phyloP scores from a whole-genome alignment of 2,797 vertebrate genomes.

The Yasuhikotakia modesta region DNA sequence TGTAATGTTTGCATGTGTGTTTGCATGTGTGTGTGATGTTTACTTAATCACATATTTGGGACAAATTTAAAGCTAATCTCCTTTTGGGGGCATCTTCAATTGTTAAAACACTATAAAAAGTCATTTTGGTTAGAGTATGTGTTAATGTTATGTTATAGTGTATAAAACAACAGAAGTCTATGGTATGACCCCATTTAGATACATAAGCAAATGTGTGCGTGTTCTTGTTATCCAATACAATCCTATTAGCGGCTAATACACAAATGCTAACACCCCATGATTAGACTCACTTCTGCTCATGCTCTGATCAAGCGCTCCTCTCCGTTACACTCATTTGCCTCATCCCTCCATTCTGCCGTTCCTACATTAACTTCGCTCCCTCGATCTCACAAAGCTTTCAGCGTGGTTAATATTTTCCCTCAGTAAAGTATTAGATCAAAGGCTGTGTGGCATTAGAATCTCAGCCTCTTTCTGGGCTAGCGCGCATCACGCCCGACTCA shows the following conservation, averaged over 20 bases:
- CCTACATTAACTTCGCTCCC: constrained; percentile 17
- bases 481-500: constrained; percentile 38
- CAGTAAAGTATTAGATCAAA: constrained; percentile 46
- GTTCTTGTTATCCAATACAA: constrained; percentile 28
- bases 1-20: no score
- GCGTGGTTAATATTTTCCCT: constrained; percentile 43
- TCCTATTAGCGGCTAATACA: constrained; percentile 50
- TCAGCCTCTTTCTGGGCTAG: constrained; percentile 15
- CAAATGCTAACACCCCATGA: constrained; percentile 14
- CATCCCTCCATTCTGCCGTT: constrained; percentile 17
- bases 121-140: no score
- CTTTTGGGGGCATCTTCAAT: no score
- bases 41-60: no score
- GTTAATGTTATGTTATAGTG: no score
- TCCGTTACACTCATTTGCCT: constrained; percentile 34
- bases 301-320: constrained; percentile 32
- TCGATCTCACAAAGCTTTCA: constrained; percentile 53
- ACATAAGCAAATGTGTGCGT: neutral
- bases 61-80: no score
- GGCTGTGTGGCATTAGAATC: constrained; percentile 31
- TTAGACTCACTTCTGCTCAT: constrained; percentile 39
- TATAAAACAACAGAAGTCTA: no score
- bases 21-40: no score
- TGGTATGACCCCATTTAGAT: no score
- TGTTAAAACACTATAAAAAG: no score